Conservation (phyloP, 2,888 invertebrate genomes). For the Protophormia terraenovae region DNA sequence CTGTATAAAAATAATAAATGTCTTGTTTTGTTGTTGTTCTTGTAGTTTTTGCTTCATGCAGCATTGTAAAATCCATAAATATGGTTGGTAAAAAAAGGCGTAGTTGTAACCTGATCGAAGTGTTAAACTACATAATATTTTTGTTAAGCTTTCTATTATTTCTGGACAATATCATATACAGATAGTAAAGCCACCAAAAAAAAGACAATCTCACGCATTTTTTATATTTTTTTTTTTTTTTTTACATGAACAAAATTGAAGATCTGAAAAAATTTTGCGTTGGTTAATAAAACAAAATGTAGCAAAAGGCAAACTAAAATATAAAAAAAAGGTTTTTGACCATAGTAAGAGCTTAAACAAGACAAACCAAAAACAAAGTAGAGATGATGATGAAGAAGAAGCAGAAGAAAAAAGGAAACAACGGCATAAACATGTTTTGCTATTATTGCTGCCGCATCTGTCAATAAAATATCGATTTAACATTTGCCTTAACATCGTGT, state of each 20-base stretch:
- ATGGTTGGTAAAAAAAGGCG: constrained; percentile 54
- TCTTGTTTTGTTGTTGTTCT: constrained; percentile 51
- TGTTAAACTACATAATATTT: constrained; percentile 64
- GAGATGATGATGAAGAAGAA: background rate
- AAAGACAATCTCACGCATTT: constrained; percentile 58
- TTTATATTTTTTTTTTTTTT: background rate
- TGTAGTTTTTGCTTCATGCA: constrained; percentile 45
- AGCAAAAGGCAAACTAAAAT: background rate
- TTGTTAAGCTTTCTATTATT: constrained; percentile 63
- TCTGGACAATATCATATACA: constrained; percentile 48
- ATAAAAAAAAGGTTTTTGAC: constrained; percentile 18
- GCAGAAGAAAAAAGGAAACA: constrained; percentile 40
- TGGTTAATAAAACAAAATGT: constrained; percentile 48
- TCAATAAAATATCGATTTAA: constrained; percentile 70
- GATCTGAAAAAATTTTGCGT: constrained; percentile 53
- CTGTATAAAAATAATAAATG: constrained; percentile 59
- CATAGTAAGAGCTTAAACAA: constrained; percentile 12
- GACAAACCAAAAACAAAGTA: background rate
- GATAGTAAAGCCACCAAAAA: constrained; percentile 9
- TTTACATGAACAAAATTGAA: background rate
- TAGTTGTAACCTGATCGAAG: constrained; percentile 66
- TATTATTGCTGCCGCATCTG: constrained; percentile 68
- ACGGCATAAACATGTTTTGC: constrained; percentile 66
- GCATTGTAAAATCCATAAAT: constrained; percentile 62
- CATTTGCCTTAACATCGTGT: constrained; percentile 68